Evolutionary conservation across 1,140 invertebrate species (phyloP).

Genomic region (Hetaerina americana): DNA sequence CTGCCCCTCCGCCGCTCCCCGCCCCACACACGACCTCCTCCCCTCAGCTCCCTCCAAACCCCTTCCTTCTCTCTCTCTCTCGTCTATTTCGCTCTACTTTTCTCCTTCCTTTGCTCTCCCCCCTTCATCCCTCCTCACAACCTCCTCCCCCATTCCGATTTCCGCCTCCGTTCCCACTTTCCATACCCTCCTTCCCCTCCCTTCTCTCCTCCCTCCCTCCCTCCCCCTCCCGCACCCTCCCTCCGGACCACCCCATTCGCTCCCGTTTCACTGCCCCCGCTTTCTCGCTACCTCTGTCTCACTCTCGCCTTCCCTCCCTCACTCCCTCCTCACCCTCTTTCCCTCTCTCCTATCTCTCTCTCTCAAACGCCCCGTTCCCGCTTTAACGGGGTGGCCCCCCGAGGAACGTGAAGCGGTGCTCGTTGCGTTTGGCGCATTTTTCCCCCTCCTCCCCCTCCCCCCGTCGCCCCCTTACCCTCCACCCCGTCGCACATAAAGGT

Average conservation of each 20-base stretch:
- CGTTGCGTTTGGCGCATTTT: no score
- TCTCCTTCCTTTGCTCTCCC: background rate
- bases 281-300: background rate
- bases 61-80: background rate
- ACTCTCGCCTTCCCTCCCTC: no score
- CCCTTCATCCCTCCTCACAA: background rate
- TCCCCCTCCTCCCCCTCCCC: no score
- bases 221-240: background rate
- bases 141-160: background rate
- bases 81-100: background rate
- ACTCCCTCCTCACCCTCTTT: no score
- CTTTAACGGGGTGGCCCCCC: no score
- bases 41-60: background rate
- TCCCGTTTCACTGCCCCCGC: background rate
- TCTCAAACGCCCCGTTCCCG: no score
- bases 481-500: no score
- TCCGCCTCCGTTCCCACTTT: background rate
- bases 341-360: no score
- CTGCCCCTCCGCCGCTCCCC: no score
- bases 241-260: no score
- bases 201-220: background rate
- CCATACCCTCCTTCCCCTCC: background rate
- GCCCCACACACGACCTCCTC: background rate
- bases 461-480: no score
- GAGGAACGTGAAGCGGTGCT: no score